These are phyloP conservation scores for Diadema setosum DNA, from an alignment of 35 echinoderm and acorn worm genomes.

Conservation along the genomic window DNA sequence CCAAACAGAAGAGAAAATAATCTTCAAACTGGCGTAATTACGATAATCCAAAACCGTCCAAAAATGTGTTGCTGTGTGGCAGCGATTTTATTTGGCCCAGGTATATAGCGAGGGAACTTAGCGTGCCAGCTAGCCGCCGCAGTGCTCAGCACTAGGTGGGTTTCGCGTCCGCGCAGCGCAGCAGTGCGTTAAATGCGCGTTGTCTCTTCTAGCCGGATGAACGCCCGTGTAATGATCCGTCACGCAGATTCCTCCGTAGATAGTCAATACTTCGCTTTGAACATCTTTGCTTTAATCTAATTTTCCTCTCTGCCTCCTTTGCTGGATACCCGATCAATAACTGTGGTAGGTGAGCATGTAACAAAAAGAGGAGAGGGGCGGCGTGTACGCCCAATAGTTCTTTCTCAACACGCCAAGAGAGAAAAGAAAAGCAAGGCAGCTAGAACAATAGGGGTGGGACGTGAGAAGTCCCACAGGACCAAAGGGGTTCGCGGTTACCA, in stretches of 20 bases:
- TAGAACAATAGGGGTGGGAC: not conserved
- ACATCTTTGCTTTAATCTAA: slow-evolving; percentile 24
- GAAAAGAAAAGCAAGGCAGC: not conserved
- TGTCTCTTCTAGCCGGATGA: not conserved
- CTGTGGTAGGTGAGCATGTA: not conserved
- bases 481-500: too few relatives aligned
- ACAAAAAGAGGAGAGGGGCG: not conserved
- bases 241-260: not conserved
- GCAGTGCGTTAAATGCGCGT: not conserved
- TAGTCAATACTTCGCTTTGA: not conserved
- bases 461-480: too few relatives aligned
- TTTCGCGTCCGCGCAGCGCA: not conserved
- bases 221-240: slow-evolving; percentile 9
- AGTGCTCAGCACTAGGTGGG: not conserved
- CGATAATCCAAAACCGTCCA: too few relatives aligned
- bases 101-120: not conserved
- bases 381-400: not conserved
- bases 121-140: not conserved
- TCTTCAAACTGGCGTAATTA: too few relatives aligned
- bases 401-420: not conserved
- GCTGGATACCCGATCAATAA: not conserved
- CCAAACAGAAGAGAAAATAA: too few relatives aligned
- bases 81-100: too few relatives aligned
- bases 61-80: too few relatives aligned
- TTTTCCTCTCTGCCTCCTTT: slow-evolving; percentile 21